Base-by-base conservation (phyloP, 2,888 invertebrate genomes). In the Caenorhabditis sp. region DNA sequence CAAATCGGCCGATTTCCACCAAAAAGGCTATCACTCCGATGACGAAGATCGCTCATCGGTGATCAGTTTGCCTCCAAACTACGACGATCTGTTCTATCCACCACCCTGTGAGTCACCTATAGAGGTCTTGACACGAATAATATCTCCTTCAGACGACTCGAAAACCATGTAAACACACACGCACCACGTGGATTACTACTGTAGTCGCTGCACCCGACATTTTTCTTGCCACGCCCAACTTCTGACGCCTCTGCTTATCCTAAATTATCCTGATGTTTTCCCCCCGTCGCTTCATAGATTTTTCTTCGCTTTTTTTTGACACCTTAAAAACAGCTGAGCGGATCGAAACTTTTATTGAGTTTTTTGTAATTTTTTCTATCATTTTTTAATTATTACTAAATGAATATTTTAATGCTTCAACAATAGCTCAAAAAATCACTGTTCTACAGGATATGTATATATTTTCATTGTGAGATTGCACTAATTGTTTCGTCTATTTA, bases 1-100 rank as follows among this genome's bases (percentile, higher is more conserved):
- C 20, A 23, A 7, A 31, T 10, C 38, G 1, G 17, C 21, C 21
- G 21, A 25, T 20, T 10, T n/a, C 38, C 21, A n/a, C n/a, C n/a
- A n/a, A n/a, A n/a, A n/a, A n/a, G n/a, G n/a, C n/a, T n/a, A n/a
- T n/a, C n/a, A n/a, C 12, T 58, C 57, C 3, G 57, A 58, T 20
- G 36, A 58, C 21, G 57, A 58, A 59, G 59, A 59, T 38, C 14
- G 43, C 17, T 31, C 57, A 36, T 58, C 57, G 17, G 49, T 49
- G 7, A 25, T 20, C 5, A 59, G 43, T 25, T 25, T 38, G 20
- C 59, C 59, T 26, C 59, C 59, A 23, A 59, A 43, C 14, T 59
- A 59, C 23, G 59, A 59, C 8, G 59, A 59, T 38, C 17, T 59
- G 4, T 23, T 59, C 25, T 25, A 49, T 25, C 59, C 49, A 49